A percentile compares a stretch with the other conserved stretches of the same genome.
phyloP scores from a whole-genome alignment of 2,888 invertebrate species.

The Callinectes sapidus region DNA sequence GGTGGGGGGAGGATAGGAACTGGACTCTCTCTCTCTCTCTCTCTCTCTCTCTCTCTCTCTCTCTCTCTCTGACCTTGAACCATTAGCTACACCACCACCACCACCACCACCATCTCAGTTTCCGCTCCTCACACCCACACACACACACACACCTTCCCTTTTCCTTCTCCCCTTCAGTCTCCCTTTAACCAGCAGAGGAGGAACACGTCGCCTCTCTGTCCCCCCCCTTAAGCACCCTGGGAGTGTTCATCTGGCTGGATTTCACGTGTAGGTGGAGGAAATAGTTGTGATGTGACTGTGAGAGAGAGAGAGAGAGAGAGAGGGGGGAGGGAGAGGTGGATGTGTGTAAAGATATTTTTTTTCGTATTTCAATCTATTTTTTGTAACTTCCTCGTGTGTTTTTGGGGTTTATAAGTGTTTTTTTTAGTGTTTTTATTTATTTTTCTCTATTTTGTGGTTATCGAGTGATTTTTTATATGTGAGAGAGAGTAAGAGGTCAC shows the following conservation, averaged over 20 bases:
- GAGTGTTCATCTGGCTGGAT: background rate
- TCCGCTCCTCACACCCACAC: constrained; percentile 1
- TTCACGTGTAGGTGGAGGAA: background rate
- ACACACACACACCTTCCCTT: background rate
- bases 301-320: background rate
- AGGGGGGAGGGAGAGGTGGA: background rate
- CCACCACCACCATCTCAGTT: background rate
- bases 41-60: constrained; percentile 51
- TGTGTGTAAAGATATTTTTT: background rate
- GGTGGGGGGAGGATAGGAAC: no score
- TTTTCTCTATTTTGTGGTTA: no score
- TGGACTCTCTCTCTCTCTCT: constrained; percentile 18
- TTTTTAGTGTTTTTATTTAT: no score
- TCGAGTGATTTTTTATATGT: no score
- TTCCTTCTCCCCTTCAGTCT: constrained; percentile 18
- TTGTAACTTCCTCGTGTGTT: no score
- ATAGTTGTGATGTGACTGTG: background rate
- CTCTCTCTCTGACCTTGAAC: constrained; percentile 39
- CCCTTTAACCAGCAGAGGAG: background rate
- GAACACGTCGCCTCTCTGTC: background rate
- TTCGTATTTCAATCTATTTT: no score
- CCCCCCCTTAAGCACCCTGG: background rate
- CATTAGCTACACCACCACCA: background rate
- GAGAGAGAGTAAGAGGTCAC: no score
- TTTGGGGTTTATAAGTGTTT: no score